Conservation (phyloP, 2,797 vertebrate species). For the Antrozous pallidus region DNA sequence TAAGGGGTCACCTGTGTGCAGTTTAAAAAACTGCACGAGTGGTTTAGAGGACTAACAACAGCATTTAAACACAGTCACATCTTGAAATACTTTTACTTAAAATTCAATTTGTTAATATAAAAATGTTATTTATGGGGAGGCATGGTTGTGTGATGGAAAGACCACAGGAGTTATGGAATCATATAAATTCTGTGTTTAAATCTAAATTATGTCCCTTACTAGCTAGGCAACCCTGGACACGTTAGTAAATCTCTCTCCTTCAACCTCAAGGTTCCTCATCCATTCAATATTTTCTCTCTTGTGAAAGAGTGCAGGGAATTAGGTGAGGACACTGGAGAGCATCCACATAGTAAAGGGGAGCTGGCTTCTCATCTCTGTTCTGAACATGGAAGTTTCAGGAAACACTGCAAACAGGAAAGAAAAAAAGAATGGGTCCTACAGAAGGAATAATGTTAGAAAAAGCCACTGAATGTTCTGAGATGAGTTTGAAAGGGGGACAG, state of each 20-base stretch:
- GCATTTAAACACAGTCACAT: background rate
- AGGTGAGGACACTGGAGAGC: background rate
- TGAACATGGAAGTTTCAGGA: background rate
- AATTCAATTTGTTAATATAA: background rate
- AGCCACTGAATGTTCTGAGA: background rate
- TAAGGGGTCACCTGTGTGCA: background rate
- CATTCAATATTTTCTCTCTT: background rate
- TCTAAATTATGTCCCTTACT: background rate
- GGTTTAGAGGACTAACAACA: background rate
- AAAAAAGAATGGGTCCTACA: background rate
- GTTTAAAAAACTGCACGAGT: background rate
- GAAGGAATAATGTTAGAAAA: background rate
- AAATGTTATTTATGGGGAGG: background rate
- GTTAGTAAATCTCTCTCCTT: background rate
- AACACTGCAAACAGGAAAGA: background rate
- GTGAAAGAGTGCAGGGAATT: background rate
- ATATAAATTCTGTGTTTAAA: background rate
- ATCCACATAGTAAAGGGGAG: background rate
- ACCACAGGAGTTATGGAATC: background rate
- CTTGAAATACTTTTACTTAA: background rate
- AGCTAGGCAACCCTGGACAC: background rate
- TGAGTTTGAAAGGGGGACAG: background rate
- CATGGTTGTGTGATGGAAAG: background rate
- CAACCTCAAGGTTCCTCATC: background rate
- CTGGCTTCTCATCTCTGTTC: background rate